Percentiles rank a stretch among this genome's conserved stretches.
These are phyloP conservation scores for Morpho achilles DNA, from an alignment of 2,888 invertebrate species.

Conservation along the genomic window DNA sequence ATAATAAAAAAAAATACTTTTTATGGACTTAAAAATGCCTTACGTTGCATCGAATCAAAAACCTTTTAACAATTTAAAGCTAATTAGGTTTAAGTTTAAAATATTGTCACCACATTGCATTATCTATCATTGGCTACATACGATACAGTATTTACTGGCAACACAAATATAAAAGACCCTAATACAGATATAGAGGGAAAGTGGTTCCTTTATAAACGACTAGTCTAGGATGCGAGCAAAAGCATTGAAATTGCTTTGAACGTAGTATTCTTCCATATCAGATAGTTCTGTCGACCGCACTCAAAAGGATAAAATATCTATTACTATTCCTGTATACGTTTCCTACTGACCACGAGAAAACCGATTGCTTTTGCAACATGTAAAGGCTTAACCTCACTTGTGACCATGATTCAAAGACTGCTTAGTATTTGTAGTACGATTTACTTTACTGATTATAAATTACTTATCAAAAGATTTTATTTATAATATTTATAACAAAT, in stretches of 20 bases:
- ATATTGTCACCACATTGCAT: too few species aligned
- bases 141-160: conserved; percentile 25
- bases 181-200: conserved; percentile 21
- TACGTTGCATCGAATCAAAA: too few species aligned
- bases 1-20: too few species aligned
- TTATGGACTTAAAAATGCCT: too few species aligned
- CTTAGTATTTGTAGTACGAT: too few species aligned
- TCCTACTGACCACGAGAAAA: conserved; percentile 24
- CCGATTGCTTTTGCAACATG: conserved; percentile 28
- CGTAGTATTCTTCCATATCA: conserved; percentile 28
- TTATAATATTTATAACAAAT: too few species aligned
- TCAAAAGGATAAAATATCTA: conserved; percentile 29
- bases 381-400: conserved; percentile 20
- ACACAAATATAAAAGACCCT: conserved; percentile 36
- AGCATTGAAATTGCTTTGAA: conserved; percentile 28
- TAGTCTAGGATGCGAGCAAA: conserved; percentile 23
- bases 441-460: too few species aligned
- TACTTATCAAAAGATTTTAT: too few species aligned
- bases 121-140: too few species aligned
- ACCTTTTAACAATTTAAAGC: too few species aligned
- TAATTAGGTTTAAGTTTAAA: too few species aligned
- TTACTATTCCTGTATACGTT: conserved; percentile 24
- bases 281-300: conserved; percentile 25
- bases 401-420: conserved; percentile 12
- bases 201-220: conserved; percentile 22